These are phyloP conservation scores for Argopecten irradians DNA, from an alignment of 1,140 invertebrate genomes.

Conservation along the genomic window DNA sequence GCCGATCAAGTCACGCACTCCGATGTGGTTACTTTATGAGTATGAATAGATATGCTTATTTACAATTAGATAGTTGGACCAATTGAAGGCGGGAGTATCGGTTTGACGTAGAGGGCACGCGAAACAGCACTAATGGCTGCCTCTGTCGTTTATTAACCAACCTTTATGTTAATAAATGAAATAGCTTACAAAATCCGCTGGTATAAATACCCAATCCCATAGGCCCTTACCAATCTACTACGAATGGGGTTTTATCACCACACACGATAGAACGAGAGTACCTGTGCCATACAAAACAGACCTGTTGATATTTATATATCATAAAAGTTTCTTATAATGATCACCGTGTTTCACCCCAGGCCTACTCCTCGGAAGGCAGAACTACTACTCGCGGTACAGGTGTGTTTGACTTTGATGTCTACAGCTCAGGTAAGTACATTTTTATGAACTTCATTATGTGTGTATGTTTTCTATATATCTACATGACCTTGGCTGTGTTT, in stretches of 20 bases:
- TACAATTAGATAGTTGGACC: constrained; percentile 6
- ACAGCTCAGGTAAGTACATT: not conserved
- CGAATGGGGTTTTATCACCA: not conserved
- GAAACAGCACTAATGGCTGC: not conserved
- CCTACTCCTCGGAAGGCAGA: not conserved
- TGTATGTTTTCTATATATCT: not conserved
- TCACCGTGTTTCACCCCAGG: not conserved
- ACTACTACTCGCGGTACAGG: not conserved
- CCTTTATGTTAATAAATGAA: constrained; percentile 19
- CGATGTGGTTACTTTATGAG: not conserved
- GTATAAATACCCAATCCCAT: constrained; percentile 10
- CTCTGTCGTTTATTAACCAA: not conserved
- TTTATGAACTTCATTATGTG: not conserved
- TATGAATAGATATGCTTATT: constrained; percentile 18
- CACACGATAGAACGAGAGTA: not conserved
- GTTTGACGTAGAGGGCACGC: constrained; percentile 5
- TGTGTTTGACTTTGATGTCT: constrained; percentile 10
- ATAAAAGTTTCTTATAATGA: not conserved
- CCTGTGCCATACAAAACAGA: not conserved
- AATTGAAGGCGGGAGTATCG: not conserved
- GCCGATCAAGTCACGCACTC: constrained; percentile 1
- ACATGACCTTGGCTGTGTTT: not conserved
- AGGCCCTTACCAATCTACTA: not conserved
- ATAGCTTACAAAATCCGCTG: not conserved
- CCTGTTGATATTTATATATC: constrained; percentile 3